These are phyloP conservation scores for Tetragonula carbonaria DNA, from an alignment of 2,888 invertebrate genomes.

Conservation along the genomic window DNA sequence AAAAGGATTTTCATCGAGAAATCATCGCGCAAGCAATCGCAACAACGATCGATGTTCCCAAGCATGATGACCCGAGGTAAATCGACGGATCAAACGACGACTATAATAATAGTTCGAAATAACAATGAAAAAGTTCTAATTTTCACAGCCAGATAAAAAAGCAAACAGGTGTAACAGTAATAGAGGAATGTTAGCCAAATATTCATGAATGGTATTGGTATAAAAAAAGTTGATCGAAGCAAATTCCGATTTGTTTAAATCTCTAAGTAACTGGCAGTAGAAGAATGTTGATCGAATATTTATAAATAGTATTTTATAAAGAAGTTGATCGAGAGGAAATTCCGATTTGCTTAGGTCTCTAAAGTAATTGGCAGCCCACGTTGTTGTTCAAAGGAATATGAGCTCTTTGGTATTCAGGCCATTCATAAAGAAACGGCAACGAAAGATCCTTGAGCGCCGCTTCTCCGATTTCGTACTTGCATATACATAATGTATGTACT, in stretches of 20 bases:
- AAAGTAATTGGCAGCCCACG: background rate
- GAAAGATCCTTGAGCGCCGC: slow-evolving; percentile 30
- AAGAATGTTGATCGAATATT: background rate
- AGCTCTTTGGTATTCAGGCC: slow-evolving; percentile 41
- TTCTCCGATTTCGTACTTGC: background rate
- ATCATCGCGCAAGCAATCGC: background rate
- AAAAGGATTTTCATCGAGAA: slow-evolving; percentile 22
- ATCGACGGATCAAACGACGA: background rate
- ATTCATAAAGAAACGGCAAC: slow-evolving; percentile 2
- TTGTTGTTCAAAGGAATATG: background rate
- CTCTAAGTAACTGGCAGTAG: background rate
- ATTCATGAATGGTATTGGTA: too few relatives aligned
- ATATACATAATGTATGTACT: background rate
- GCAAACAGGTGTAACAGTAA: background rate
- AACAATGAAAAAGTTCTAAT: too few relatives aligned
- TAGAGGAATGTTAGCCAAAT: background rate
- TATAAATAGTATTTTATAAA: background rate
- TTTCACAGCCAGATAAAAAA: background rate
- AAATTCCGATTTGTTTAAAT: background rate
- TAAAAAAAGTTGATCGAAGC: too few relatives aligned
- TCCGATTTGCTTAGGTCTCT: background rate
- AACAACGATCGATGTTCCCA: background rate
- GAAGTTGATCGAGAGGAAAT: background rate
- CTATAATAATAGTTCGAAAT: background rate
- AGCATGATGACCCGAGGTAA: background rate